These are phyloP conservation scores for Erebia epiphron DNA, from an alignment of 2,888 invertebrate genomes.

Conservation along the genomic window DNA sequence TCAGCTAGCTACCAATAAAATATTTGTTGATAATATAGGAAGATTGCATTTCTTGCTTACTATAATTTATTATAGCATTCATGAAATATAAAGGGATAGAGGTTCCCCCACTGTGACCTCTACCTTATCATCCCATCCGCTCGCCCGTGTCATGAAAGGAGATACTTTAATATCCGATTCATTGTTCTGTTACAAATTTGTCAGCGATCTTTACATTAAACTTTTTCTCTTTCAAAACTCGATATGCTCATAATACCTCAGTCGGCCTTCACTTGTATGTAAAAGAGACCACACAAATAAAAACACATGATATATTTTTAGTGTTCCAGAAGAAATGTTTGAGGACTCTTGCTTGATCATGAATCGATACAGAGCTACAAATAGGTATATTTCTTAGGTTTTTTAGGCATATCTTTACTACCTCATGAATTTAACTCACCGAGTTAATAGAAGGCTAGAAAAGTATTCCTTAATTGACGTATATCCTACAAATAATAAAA, in stretches of 20 bases:
- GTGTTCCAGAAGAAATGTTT: constrained; percentile 17
- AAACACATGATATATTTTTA: constrained; percentile 57
- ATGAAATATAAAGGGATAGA: constrained; percentile 19
- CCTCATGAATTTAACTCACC: neutral
- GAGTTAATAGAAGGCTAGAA: too few relatives aligned
- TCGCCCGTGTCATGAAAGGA: constrained; percentile 78
- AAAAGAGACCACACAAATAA: constrained; percentile 75
- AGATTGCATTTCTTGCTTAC: too few relatives aligned
- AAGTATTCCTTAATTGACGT: too few relatives aligned
- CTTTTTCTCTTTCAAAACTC: constrained; percentile 78
- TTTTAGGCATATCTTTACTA: neutral
- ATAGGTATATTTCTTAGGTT: neutral
- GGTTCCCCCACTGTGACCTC: constrained; percentile 49
- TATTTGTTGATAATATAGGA: too few relatives aligned
- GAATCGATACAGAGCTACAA: neutral
- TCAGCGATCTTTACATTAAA: constrained; percentile 82
- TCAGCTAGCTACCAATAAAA: too few relatives aligned
- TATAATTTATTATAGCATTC: constrained; percentile 18
- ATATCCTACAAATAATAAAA: too few relatives aligned
- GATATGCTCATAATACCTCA: constrained; percentile 76
- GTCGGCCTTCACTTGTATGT: constrained; percentile 66
- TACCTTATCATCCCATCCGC: constrained; percentile 67
- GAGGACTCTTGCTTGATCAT: neutral
- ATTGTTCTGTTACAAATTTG: constrained; percentile 84
- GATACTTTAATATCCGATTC: constrained; percentile 82